phyloP scores from a whole-genome alignment of 2,113 vertebrate species.

The Calyptomena viridis region DNA sequence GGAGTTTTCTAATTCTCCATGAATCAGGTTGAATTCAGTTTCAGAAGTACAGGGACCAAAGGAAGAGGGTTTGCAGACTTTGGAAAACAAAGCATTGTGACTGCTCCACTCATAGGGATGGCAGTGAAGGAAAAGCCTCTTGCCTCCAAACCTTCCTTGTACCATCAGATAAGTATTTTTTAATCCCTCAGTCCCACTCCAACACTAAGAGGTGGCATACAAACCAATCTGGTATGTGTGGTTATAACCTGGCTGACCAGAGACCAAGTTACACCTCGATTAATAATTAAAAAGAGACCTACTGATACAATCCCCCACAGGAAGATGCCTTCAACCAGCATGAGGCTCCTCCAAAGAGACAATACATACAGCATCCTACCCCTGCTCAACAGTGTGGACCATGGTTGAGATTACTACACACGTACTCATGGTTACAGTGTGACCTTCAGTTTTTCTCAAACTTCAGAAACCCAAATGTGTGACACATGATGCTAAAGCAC shows the following conservation, averaged over 20 bases:
- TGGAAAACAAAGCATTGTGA: background rate
- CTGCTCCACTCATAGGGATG: background rate
- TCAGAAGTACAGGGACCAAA: background rate
- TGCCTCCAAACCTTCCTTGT: background rate
- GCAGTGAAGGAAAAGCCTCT: background rate
- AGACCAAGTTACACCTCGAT: background rate
- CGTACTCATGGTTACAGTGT: rapidly evolving
- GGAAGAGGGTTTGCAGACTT: background rate
- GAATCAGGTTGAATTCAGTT: background rate
- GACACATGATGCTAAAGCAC: background rate
- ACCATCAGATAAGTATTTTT: background rate
- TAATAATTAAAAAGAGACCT: background rate
- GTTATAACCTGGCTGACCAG: background rate
- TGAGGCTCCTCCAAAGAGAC: background rate
- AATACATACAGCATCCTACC: background rate
- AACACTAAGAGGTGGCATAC: background rate
- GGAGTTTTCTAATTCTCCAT: background rate
- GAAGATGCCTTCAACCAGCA: background rate
- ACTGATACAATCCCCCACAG: background rate
- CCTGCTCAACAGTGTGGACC: rapidly evolving
- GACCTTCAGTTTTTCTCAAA: background rate
- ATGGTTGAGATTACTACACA: background rate
- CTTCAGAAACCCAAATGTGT: background rate
- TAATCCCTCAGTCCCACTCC: background rate
- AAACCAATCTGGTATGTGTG: background rate